These are phyloP conservation scores for Tachyglossus aculeatus DNA, from an alignment of 2,797 vertebrate genomes.

Conservation along the genomic window DNA sequence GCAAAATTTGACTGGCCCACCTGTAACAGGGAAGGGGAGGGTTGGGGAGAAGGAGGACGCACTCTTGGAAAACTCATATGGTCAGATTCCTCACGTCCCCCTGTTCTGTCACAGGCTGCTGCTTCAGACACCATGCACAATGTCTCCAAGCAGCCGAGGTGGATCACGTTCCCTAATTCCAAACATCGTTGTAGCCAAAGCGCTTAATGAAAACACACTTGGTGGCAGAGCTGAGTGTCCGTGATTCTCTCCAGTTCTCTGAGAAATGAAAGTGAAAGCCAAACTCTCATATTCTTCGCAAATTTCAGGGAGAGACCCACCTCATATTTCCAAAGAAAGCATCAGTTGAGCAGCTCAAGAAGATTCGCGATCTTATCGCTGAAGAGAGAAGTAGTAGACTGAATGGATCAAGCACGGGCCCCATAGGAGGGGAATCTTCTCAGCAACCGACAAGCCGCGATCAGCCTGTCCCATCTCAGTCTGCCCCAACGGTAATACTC, in stretches of 20 bases:
- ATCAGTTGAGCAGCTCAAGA: constrained; percentile 86
- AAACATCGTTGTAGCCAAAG: too few relatives aligned
- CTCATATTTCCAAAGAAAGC: constrained; percentile 91
- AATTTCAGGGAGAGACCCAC: constrained; percentile 90
- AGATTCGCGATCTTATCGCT: constrained; percentile 88
- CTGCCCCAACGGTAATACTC: constrained; percentile 67
- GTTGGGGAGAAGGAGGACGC: too few relatives aligned
- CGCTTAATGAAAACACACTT: too few relatives aligned
- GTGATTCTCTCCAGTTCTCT: background rate
- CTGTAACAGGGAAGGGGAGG: too few relatives aligned
- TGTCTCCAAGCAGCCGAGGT: too few relatives aligned
- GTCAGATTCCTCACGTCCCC: too few relatives aligned
- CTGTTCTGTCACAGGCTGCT: too few relatives aligned
- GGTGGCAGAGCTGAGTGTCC: too few relatives aligned
- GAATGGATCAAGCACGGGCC: constrained; percentile 46
- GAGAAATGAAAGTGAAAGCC: background rate
- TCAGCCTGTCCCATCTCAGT: background rate
- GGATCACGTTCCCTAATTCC: too few relatives aligned
- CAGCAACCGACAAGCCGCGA: constrained; percentile 15
- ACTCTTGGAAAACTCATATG: too few relatives aligned
- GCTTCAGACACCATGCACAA: too few relatives aligned
- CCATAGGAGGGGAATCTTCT: constrained; percentile 52
- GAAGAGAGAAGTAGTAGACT: constrained; percentile 85
- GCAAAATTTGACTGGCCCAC: too few relatives aligned
- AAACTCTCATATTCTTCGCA: constrained; percentile 22